Base-by-base conservation (phyloP, 2,888 invertebrate genomes). In the Lasioglossum villosulum region DNA sequence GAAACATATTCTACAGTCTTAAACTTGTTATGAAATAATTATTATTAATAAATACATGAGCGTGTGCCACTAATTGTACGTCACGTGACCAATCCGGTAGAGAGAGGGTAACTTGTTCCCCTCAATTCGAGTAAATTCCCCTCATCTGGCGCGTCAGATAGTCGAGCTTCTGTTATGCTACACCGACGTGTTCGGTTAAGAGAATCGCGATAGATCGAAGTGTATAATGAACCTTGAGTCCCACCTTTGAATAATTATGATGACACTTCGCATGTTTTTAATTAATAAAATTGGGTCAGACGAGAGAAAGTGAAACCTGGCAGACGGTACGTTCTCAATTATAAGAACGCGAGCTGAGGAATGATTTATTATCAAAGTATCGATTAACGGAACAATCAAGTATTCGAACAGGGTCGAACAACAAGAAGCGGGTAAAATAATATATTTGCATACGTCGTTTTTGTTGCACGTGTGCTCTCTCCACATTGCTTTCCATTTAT, bases 341-440 rank as follows among this genome's bases (percentile, higher is more conserved):
- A 52, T 8, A 23, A 52, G 52, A 52, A 52, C 52, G 52, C 52
- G 23, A 52, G 52, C 23, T 23, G 52, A 52, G 52, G 23, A 52
- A 52, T 52, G 23, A 52, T 52, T 52, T 52, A 52, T 23, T 52
- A 52, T 23, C 23, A 23, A 70, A 39, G n/a, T 70, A 37, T 70
- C 37, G 70, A 39, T 70, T 70, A 39, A 52, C 23, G 52, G 52
- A 52, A 52, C 52, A 52, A 52, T 52, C 52, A 52, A 52, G 52
- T 52, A 52, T 23, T 10, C 37, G 39, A 52, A 52, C 23, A 52
- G 23, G 23, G 6, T 52, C 52, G 52, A 8, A 23, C 0, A 52
- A 52, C 23, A 52, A 52, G 52, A 52, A 52, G 23, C 52, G 23
- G 52, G 6, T 23, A 8, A 52, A 52, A 52, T 23, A 23, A 23